Base-by-base conservation (phyloP, 2,888 invertebrate genomes). In the Ephialtes manifestator region DNA sequence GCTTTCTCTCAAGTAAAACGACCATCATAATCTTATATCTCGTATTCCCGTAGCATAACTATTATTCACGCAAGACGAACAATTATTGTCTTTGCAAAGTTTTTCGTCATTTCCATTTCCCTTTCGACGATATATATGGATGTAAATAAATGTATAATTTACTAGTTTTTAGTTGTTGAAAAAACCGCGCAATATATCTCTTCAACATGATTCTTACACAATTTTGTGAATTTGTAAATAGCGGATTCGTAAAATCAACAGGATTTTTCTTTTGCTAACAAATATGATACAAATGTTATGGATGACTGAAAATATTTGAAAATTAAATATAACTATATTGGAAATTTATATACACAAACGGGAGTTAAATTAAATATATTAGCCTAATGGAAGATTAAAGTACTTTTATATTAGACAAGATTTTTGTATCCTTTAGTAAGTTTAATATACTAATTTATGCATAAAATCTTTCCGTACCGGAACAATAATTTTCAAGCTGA, bases 11-110 rank as follows among this genome's bases (percentile, higher is more conserved):
- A 20, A 72, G 80, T 43, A 68, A 72, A 85, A 85, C 80, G 72
- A 83, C 74, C 65, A 85, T 79, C 81, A 86, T 83, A 84, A 83
- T 89, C 87, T 89, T 85, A 83, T 86, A 80, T 46, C 85, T 85
- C 81, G 74, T 81, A 75, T 82, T 85, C 80, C 78, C 53, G 65
- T 76, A 48, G 76, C 46, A 60, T 51, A 51, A 84, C 67, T 46
- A 67, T 72, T 71, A 24, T 51, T 72, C 51, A 20, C 46, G 53
- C 35, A 24, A 24, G 58, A 68, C 68, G 60, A 74, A 78, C 60
- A 77, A 81, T 81, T 74, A 81, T 81, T 65, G 55, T 72, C 39
- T 46, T 81, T 43, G 0, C 58, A 20, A 81, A 77, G 71, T 81
- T 84, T 67, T 71, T 72, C 65, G 72, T 72, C 55, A 24, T 72